Base-by-base conservation (phyloP, 2,113 vertebrate species). In the Campylomormyrus numenius region DNA sequence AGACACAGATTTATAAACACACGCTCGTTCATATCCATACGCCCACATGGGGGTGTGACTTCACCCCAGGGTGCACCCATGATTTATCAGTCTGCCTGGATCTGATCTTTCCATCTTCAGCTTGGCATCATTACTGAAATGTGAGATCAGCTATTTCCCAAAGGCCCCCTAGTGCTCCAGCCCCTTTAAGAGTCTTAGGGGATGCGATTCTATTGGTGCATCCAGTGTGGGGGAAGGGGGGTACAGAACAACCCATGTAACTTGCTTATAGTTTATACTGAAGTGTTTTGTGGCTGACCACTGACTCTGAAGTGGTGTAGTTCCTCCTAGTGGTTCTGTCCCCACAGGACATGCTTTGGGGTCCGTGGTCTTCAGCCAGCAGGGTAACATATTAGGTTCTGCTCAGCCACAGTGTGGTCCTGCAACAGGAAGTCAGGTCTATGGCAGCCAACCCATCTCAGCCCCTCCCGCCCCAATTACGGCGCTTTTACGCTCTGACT, bases 141-240 rank as follows among this genome's bases (percentile, higher is more conserved):
- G 53, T 74, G 58, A 87, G 35, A 49, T 52, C 46, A 24, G 42
- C 66, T 27, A 24, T 90, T 93, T 92, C 91, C 90, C 88, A 90
- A 48, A 88, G 89, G 91, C 91, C 91, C 89, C 88, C 77, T 7
- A 91, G 50, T 88, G 87, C 58, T 90, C 58, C 70, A 53, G 42
- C 85, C 39, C 90, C 83, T 19, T 42, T 74, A 80, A 89, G 88
- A 39, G 91, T 77, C 92, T 50, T 0, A 39, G 46, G 92, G 93
- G 92, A 94, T 94, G 91, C 89, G 90, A 92, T 93, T 90, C 88
- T 93, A 93, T 93, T 91, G 52, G 49, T 10, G 88, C 91, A 92
- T 94, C 93, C 92, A 93, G 90, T 88, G 80, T 89, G 90, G 49
- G 24, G 87, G 24, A 11, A 83, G 77, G 56, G 85, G 80, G 52